phyloP scores from a whole-genome alignment of 2,797 vertebrate species.

The Kryptolebias ocellatus region DNA sequence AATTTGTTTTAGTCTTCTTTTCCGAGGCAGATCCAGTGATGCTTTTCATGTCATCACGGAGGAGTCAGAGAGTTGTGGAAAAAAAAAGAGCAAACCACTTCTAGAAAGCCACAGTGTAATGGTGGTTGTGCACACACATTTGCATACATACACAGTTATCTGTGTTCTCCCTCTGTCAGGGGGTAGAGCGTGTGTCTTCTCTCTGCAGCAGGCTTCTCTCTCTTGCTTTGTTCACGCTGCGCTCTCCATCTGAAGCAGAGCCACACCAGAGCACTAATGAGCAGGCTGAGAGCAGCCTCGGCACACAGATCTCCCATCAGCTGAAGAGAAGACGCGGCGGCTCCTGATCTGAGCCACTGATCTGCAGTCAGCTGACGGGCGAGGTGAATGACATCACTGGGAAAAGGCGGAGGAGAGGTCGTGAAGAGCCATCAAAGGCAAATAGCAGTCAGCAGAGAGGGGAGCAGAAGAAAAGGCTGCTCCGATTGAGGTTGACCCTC shows the following conservation, averaged over 20 bases:
- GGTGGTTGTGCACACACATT: constrained; percentile 29
- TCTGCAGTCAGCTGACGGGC: constrained; percentile 56
- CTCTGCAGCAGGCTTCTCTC: constrained; percentile 64
- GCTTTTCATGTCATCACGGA: constrained; percentile 18
- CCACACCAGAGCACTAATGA: constrained; percentile 70
- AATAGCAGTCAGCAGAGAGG: constrained; percentile 29
- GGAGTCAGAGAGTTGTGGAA: background rate
- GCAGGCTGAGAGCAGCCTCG: constrained; percentile 46
- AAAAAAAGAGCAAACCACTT: constrained; percentile 13
- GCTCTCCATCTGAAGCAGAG: constrained; percentile 51
- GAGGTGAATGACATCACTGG: constrained; percentile 33
- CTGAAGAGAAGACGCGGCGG: constrained; percentile 44
- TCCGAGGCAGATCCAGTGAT: constrained; percentile 2
- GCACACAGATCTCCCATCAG: constrained; percentile 66
- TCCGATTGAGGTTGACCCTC: constrained; percentile 53
- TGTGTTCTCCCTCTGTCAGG: constrained; percentile 56
- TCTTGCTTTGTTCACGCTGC: constrained; percentile 22
- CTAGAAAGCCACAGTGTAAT: constrained; percentile 31
- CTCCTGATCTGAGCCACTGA: constrained; percentile 43
- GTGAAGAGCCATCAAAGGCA: constrained; percentile 58
- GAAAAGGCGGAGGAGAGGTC: constrained; percentile 49
- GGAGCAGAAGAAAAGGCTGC: constrained; percentile 24
- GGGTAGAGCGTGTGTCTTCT: constrained; percentile 59
- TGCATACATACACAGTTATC: constrained; percentile 49
- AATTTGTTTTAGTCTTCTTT: constrained; percentile 4